Evolutionary conservation across 2,888 invertebrate species (phyloP), one percentile per base, ranked within the genome.

Genomic region (Tolmerus cingulatus): DNA sequence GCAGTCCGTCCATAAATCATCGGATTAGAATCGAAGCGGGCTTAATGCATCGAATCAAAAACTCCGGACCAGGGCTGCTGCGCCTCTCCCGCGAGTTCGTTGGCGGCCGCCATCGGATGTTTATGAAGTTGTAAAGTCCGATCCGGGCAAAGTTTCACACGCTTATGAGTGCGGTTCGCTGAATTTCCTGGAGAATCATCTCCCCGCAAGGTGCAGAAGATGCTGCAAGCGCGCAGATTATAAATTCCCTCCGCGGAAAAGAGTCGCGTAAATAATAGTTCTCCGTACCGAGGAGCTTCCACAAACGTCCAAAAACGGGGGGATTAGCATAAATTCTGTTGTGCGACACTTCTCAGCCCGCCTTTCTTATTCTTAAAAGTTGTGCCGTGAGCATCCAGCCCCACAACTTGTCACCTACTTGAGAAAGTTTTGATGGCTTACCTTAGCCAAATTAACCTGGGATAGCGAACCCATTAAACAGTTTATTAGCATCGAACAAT

Each of bases 401-500:
- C 51, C 77, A 78, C 78, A 86, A 86, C 78, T 86, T 86, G 86
- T 86, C 86, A 86, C 86, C 66, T 86, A 86, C 78, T 86, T 86
- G 66, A 86, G 78, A 79, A 86, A 86, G 78, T 86, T 86, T 86
- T 86, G 86, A 86, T 86, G 78, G 78, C 78, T 57, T 57, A 86
- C 78, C 87, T 76, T 87, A 87, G 74, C 79, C 79, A 88, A 88
- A 88, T 88, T 88, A 88, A 88, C 88, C 88, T 88, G 87, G 66
- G 74, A 87, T 84, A 86, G 77, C 85, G 87, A 88, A 87, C 85
- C 87, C 87, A 87, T 87, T 88, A 88, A 88, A 87, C 87, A 88
- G 88, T 88, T 88, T 88, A 88, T 88, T 88, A 87, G 87, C 87
- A 87, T 87, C 79, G 79, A 88, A 88, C 88, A 88, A 88, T 87